Conservation (phyloP, 2,888 invertebrate species). For the Lochmaea capreae region DNA sequence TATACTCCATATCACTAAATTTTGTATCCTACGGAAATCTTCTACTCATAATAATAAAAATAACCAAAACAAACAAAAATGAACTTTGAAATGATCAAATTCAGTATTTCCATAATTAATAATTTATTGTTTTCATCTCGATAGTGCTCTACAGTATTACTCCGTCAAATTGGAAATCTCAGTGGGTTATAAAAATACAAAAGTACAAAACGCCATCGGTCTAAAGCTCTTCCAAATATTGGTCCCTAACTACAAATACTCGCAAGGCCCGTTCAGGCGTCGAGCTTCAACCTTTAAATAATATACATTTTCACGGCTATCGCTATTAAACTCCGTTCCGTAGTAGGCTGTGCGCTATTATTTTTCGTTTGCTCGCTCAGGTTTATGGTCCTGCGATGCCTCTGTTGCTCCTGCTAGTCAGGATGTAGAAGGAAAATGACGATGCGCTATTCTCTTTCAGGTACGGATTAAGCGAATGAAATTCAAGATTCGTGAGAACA, state of each 20-base stretch:
- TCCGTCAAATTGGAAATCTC: not conserved
- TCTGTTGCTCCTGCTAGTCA: not conserved
- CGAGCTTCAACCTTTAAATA: constrained; percentile 3
- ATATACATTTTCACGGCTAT: constrained; percentile 20
- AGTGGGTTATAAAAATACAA: not conserved
- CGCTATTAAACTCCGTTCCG: constrained; percentile 28
- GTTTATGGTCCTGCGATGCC: constrained; percentile 22
- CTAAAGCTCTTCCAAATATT: constrained; percentile 5
- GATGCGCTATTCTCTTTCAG: constrained; percentile 17
- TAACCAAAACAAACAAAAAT: too few species aligned
- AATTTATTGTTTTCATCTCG: constrained; percentile 2
- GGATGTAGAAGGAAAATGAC: not conserved
- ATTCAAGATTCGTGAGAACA: too few species aligned
- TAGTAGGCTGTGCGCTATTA: constrained; percentile 32
- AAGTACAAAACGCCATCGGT: not conserved
- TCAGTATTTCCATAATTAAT: not conserved
- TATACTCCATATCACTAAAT: too few species aligned
- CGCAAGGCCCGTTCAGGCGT: not conserved
- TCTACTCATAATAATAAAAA: too few species aligned
- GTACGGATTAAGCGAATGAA: not conserved
- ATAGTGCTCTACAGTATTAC: not conserved
- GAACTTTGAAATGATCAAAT: too few species aligned
- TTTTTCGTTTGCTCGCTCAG: constrained; percentile 32
- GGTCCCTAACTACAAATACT: constrained; percentile 15
- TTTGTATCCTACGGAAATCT: too few species aligned